Percentiles rank a stretch among this genome's conserved stretches.
phyloP scores from a whole-genome alignment of 2,797 vertebrate genomes.

The Notolepis coatsorum region DNA sequence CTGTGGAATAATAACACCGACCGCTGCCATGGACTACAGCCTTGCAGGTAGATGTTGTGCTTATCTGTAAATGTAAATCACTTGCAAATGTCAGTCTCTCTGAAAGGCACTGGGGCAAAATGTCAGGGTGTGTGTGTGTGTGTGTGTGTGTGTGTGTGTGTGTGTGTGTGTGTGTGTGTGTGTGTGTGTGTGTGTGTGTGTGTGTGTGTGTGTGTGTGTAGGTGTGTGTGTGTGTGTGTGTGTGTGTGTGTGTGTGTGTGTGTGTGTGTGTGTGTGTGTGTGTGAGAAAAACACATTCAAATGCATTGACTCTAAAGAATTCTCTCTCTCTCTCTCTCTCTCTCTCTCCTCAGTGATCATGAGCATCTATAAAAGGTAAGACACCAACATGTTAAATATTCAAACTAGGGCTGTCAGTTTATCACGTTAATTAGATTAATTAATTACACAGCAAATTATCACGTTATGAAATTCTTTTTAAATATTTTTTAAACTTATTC shows the following conservation, averaged over 20 bases:
- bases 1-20: constrained; percentile 10
- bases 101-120: constrained; percentile 12
- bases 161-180: no score
- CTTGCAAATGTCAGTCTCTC: constrained; percentile 47
- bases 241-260: no score
- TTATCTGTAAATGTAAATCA: constrained; percentile 37
- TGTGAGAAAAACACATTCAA: constrained; percentile 22
- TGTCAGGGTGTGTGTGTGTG: background rate
- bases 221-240: no score
- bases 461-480: no score
- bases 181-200: no score
- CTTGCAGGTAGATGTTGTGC: background rate
- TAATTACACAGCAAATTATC: no score
- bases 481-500: no score
- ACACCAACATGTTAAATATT: background rate
- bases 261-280: no score
- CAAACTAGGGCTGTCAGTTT: no score
- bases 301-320: constrained; percentile 19
- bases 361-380: constrained; percentile 82
- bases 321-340: background rate
- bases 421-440: no score
- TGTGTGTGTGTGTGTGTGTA: no score
- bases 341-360: constrained; percentile 73
- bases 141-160: no score
- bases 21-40: background rate